Conservation (phyloP, 1,140 invertebrate species). For the Drosophila sucinea region DNA sequence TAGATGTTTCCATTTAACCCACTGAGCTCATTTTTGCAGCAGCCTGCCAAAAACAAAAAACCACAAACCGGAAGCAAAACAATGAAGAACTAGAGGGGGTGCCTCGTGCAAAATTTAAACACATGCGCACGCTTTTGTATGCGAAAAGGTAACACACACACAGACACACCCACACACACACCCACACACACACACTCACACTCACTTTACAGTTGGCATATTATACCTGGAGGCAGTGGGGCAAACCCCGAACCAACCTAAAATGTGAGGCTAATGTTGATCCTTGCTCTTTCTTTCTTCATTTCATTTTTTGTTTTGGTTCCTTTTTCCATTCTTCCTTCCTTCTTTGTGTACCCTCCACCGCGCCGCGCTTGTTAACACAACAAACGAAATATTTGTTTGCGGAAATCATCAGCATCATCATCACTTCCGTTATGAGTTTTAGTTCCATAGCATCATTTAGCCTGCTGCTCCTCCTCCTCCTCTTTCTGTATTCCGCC, state of each 20-base stretch:
- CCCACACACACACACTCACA: neutral
- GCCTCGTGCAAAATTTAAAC: slow-evolving; percentile 9
- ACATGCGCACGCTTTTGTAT: slow-evolving; percentile 44
- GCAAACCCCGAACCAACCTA: slow-evolving; percentile 25
- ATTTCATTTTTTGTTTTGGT: neutral
- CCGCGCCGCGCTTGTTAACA: slow-evolving; percentile 30
- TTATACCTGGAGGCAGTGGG: slow-evolving; percentile 51
- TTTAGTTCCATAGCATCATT: slow-evolving; percentile 27
- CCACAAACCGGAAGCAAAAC: slow-evolving; percentile 61
- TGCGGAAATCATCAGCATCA: slow-evolving; percentile 76
- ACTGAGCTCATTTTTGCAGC: slow-evolving; percentile 62
- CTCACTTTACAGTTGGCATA: slow-evolving; percentile 30
- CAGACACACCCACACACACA: slow-evolving; percentile 10
- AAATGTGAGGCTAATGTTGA: slow-evolving; percentile 54
- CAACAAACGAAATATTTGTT: slow-evolving; percentile 74
- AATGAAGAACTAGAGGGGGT: slow-evolving; percentile 25
- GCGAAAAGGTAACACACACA: slow-evolving; percentile 40
- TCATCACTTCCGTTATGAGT: slow-evolving; percentile 66
- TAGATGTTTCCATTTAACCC: slow-evolving; percentile 72
- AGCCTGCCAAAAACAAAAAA: slow-evolving; percentile 50
- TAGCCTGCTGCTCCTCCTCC: neutral
- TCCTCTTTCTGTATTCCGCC: neutral
- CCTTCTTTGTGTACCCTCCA: neutral
- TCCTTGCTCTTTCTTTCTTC: slow-evolving; percentile 25
- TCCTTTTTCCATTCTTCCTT: neutral